Base-by-base conservation (phyloP, 2,888 invertebrate genomes). In the Rhodophaea formosa region DNA sequence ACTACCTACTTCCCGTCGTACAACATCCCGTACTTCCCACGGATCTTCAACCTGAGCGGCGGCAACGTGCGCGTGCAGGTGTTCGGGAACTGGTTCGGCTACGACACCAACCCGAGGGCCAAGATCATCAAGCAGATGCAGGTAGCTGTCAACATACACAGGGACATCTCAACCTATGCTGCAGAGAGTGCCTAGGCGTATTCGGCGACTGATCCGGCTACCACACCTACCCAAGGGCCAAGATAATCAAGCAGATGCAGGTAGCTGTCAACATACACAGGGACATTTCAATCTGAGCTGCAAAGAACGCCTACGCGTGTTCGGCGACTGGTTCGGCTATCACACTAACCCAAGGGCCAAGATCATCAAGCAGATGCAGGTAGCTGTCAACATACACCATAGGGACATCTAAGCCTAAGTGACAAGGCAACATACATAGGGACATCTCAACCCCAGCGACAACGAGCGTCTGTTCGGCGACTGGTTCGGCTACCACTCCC, bases 281-380 rank as follows among this genome's bases (percentile, higher is more conserved):
- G n/a, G n/a, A n/a, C n/a, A n/a, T n/a, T 95, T 93, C 82, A 92
- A 93, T 69, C 63, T 92, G 62, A 93, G 94, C 80, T 95, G 95
- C 30, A 86, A 86, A 62, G 91, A 84, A 60, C 88, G 93, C 70
- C 91, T 93, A 0, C 74, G 82, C 6, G 72, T 74, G 12, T 91
- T 66, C 72, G 92, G 92, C 0, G 88, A 89, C 70, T 92, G 92
- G 92, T 95, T 95, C 83, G 93, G 93, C 0, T 94, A 95, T 82
- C 80, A 92, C 61, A 91, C 92, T 66, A 92, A 93, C 61, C 94
- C 95, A 0, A 71, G 95, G 8, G 94, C 94, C n/a, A 83, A 80
- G 66, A 95, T 95, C 49, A 91, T 95, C 68, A 84, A 84, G 62
- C 72, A 94, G 57, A 94, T 94, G 70, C 94, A 95, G 73, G 80